Conservation (phyloP, 2,113 vertebrate species). For the Heteronetta atricapilla region DNA sequence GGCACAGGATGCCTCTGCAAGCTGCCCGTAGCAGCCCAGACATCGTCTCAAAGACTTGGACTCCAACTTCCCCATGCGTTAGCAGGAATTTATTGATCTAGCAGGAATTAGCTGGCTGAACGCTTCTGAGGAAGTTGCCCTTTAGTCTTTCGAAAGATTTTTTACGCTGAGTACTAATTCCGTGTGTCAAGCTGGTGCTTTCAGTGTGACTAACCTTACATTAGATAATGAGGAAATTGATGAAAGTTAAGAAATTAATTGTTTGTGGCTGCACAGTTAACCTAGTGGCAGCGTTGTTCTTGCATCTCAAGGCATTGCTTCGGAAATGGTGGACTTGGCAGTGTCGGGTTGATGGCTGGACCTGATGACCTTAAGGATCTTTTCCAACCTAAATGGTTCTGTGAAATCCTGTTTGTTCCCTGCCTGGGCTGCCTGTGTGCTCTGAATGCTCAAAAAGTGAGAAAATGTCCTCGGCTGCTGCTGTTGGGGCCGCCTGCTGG, state of each 20-base stretch:
- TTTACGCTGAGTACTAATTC: neutral
- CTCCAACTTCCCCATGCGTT: accelerated
- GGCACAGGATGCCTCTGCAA: neutral
- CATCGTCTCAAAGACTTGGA: accelerated
- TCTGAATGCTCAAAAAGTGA: accelerated
- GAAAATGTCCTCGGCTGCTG: accelerated
- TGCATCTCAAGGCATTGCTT: neutral
- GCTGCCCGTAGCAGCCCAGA: neutral
- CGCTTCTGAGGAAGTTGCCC: neutral
- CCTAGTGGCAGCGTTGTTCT: neutral
- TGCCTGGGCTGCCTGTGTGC: neutral
- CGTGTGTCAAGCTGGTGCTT: neutral
- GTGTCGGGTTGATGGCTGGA: neutral
- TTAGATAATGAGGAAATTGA: neutral
- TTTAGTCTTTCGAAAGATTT: neutral
- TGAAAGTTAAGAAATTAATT: neutral
- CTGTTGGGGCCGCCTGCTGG: accelerated
- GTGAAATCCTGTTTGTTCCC: neutral
- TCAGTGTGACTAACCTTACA: neutral
- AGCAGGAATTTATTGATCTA: neutral
- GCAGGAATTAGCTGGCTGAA: neutral
- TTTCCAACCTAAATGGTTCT: neutral
- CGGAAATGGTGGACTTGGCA: too few relatives aligned
- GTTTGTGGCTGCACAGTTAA: neutral
- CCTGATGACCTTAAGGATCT: neutral